These are phyloP conservation scores for Anastrepha obliqua DNA, from an alignment of 1,140 invertebrate species.

Conservation along the genomic window DNA sequence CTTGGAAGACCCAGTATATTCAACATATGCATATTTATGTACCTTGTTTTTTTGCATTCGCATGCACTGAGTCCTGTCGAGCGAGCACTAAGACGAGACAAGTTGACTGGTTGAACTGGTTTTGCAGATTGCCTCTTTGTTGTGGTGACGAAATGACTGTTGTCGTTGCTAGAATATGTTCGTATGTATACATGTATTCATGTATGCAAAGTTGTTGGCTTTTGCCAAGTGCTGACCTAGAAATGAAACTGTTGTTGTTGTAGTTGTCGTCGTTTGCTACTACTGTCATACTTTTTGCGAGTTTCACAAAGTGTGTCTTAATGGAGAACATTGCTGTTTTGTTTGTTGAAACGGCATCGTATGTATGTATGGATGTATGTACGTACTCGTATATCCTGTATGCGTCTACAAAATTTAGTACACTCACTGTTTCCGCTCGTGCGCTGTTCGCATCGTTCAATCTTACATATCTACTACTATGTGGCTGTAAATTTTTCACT, in stretches of 20 bases:
- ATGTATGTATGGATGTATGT: neutral
- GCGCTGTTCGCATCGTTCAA: neutral
- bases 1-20: no score
- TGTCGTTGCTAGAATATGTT: neutral
- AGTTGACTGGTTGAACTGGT: neutral
- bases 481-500: no score
- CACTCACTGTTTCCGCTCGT: neutral
- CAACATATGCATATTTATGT: neutral
- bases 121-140: neutral
- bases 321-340: neutral
- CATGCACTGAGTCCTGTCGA: neutral
- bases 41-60: neutral
- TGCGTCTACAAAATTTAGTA: constrained; percentile 16
- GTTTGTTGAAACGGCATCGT: neutral
- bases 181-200: neutral
- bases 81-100: neutral
- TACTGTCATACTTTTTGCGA: neutral
- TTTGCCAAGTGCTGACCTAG: constrained; percentile 12
- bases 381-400: neutral
- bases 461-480: neutral
- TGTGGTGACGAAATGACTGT: neutral
- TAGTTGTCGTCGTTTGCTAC: neutral
- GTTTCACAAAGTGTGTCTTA: neutral
- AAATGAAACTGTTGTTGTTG: neutral
- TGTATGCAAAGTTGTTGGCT: neutral